These are phyloP conservation scores for Chlorops oryzae DNA, from an alignment of 1,140 invertebrate species.

Conservation along the genomic window DNA sequence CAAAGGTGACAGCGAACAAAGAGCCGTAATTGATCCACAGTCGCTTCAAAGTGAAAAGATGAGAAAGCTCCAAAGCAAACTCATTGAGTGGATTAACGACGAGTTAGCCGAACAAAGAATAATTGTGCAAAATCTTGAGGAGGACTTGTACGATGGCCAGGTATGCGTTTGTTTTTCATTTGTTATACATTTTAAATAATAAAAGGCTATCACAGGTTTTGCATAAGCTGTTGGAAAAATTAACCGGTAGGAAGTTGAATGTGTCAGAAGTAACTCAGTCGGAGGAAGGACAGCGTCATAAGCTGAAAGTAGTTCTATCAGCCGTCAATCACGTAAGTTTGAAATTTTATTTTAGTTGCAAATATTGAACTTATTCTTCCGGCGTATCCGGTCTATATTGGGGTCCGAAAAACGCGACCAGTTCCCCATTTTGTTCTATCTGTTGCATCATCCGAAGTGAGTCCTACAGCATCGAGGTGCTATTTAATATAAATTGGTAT, in stretches of 20 bases:
- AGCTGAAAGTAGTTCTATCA: slow-evolving; percentile 81
- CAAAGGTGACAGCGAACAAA: slow-evolving; percentile 90
- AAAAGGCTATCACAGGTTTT: too few relatives aligned
- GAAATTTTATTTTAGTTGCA: slow-evolving; percentile 43
- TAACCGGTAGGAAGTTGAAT: slow-evolving; percentile 85
- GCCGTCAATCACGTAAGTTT: slow-evolving; percentile 69
- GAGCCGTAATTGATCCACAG: slow-evolving; percentile 88
- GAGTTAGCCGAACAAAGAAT: slow-evolving; percentile 94
- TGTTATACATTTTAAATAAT: too few relatives aligned
- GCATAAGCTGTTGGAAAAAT: slow-evolving; percentile 90
- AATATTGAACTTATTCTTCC: too few relatives aligned
- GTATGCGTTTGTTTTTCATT: slow-evolving; percentile 52
- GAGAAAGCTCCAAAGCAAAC: slow-evolving; percentile 74
- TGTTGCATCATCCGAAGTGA: too few relatives aligned
- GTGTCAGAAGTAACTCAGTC: slow-evolving; percentile 98
- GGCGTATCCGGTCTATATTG: too few relatives aligned
- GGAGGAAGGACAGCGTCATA: slow-evolving; percentile 95
- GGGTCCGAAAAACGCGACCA: too few relatives aligned
- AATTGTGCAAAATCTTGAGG: slow-evolving; percentile 93
- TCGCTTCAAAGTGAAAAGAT: slow-evolving; percentile 84
- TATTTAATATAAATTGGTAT: too few relatives aligned
- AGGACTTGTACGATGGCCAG: slow-evolving; percentile 98
- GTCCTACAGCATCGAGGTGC: too few relatives aligned
- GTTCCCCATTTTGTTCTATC: too few relatives aligned
- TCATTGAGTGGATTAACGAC: slow-evolving; percentile 99